Base-by-base conservation (phyloP, 2,113 vertebrate genomes). In the Larimichthys crocea region DNA sequence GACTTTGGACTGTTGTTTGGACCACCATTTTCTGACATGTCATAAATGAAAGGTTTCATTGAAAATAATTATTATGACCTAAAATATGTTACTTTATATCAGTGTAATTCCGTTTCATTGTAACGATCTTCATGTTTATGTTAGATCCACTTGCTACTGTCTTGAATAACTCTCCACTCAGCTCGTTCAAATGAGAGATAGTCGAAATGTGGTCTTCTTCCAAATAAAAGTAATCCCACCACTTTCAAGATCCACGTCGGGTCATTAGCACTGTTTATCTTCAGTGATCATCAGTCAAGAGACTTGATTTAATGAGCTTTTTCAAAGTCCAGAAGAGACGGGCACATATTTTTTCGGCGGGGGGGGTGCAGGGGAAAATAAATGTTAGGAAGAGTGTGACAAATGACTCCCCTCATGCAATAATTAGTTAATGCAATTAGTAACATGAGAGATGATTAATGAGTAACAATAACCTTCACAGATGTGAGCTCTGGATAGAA, bases 181-280 rank as follows among this genome's bases (percentile, higher is more conserved):
- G 80, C 77, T 81, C 31, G 3, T 83, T 83, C 3, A 53, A 14
- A 67, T 48, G 80, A 88, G 17, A 35, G 73, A 84, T 35, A 53
- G 49, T 20, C 48, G 40, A 74, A 53, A 76, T 48, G 46, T 29
- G 5, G 70, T 7, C 44, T 52, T 63, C 42, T 26, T 22, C 67
- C 20, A 79, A 70, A 69, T 64, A 59, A 50, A 64, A 50, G n/a
- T 77, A 86, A 80, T 88, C 80, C 74, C 49, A 24, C 52, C 69
- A 71, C 79, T 86, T 84, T 84, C 4, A 84, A 80, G 67, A 55
- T 48, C 65, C 61, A 19, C 35, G 1, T 70, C n/a, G 9, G 70
- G 22, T 79, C 56, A 74, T 78, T 72, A 79, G 59, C 59, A 6
- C 10, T 82, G 83, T 89, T 89, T 82, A 86, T 74, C 68, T 63